Evolutionary conservation across 2,797 vertebrate species (phyloP).

Genomic region (Atherinosoma microstoma): DNA sequence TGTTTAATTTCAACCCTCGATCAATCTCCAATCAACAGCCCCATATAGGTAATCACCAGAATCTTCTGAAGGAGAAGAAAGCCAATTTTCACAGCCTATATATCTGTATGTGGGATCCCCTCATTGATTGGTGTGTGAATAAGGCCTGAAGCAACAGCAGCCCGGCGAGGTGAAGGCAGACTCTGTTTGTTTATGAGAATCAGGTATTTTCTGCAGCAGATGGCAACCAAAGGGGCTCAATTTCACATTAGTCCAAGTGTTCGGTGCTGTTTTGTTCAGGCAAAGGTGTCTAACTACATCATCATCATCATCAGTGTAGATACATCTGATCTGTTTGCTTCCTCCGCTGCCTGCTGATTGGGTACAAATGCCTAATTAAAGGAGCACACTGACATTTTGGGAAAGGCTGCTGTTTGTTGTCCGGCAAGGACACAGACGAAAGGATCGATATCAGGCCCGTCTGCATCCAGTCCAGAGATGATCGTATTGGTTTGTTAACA

Average conservation of each 20-base stretch:
- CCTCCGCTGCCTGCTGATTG: not conserved
- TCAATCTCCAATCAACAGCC: constrained; percentile 81
- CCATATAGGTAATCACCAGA: constrained; percentile 74
- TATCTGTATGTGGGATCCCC: constrained; percentile 65
- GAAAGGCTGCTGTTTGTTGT: constrained; percentile 25
- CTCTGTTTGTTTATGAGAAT: constrained; percentile 73
- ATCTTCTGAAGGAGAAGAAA: constrained; percentile 71
- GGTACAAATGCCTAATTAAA: constrained; percentile 43
- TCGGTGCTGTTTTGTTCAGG: constrained; percentile 19
- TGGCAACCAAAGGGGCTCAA: constrained; percentile 45
- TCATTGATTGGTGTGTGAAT: constrained; percentile 78
- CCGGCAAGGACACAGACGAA: constrained; percentile 17
- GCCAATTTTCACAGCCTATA: constrained; percentile 70
- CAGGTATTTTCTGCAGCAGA: constrained; percentile 63
- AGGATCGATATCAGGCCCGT: constrained; percentile 36
- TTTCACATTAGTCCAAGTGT: constrained; percentile 42
- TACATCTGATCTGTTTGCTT: not conserved
- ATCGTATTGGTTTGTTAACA: constrained; percentile 21
- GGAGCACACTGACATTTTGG: constrained; percentile 43
- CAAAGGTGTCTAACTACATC: constrained; percentile 28
- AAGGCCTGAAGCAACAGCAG: constrained; percentile 43
- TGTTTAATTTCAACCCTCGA: constrained; percentile 75
- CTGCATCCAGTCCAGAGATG: constrained; percentile 10
- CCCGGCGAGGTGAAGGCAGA: constrained; percentile 18
- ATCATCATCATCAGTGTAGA: constrained; percentile 30